Evolutionary conservation across 2,888 invertebrate genomes (phyloP).

Genomic region (Rhopalosiphum nymphaeae): DNA sequence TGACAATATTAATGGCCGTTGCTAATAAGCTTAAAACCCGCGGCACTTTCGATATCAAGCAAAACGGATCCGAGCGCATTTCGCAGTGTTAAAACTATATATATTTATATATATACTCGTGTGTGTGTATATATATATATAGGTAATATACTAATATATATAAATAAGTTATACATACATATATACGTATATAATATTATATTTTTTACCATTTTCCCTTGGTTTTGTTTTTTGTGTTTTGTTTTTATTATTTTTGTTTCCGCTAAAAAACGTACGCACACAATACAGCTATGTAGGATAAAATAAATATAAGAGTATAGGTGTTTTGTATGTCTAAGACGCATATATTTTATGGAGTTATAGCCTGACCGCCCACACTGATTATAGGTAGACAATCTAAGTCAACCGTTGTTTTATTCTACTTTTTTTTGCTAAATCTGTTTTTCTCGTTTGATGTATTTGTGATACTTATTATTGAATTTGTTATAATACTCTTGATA

Average conservation of each 20-base stretch:
- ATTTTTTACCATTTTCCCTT: background rate
- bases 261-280: background rate
- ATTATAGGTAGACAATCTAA: background rate
- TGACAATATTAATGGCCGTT: constrained; percentile 60
- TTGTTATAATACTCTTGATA: background rate
- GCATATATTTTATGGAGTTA: background rate
- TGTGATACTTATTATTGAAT: background rate
- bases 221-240: background rate
- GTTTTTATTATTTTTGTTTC: background rate
- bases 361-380: background rate
- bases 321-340: background rate
- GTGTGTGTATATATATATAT: no score
- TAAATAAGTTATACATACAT: background rate
- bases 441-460: background rate
- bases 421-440: no score
- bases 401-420: background rate
- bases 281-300: background rate
- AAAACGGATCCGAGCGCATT: constrained; percentile 43
- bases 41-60: constrained; percentile 49
- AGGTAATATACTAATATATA: no score
- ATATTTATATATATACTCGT: background rate
- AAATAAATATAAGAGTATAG: background rate
- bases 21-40: constrained; percentile 60
- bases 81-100: background rate
- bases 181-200: background rate